These are phyloP conservation scores for Crematogaster levior DNA, from an alignment of 2,888 invertebrate genomes.

Conservation along the genomic window DNA sequence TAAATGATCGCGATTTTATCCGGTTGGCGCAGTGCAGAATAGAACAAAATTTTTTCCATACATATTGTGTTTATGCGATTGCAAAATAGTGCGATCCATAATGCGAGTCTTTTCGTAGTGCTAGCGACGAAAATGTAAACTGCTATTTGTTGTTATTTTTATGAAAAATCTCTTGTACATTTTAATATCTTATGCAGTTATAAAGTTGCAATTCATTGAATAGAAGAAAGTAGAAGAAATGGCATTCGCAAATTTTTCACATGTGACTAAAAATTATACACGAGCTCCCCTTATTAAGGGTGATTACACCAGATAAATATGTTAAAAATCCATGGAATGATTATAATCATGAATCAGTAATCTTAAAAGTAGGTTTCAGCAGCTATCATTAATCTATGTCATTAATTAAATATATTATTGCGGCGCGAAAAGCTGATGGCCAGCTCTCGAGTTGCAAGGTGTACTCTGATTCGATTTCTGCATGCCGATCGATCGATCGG, in stretches of 20 bases:
- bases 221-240: not conserved
- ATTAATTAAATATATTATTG: conserved; percentile 68
- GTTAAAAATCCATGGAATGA: conserved; percentile 43
- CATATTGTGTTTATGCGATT: not conserved
- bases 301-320: conserved; percentile 20
- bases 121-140: not conserved
- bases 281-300: conserved; percentile 9
- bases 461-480: conserved; percentile 65
- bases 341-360: conserved; percentile 69
- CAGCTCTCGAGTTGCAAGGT: conserved; percentile 65
- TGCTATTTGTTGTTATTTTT: conserved; percentile 1
- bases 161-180: not conserved
- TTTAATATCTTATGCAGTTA: not conserved
- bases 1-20: conserved; percentile 67
- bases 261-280: conserved; percentile 46
- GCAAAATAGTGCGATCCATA: not conserved
- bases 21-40: conserved; percentile 9
- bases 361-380: conserved; percentile 37
- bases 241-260: conserved; percentile 22
- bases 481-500: conserved; percentile 71
- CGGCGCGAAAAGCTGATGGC: conserved; percentile 56
- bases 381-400: conserved; percentile 64
- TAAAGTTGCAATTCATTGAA: not conserved
- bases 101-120: not conserved
- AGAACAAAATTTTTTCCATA: not conserved